Evolutionary conservation across 2,797 vertebrate genomes (phyloP), one percentile per base, ranked within the genome.

Genomic region (Oryzias dopingdopingensis): DNA sequence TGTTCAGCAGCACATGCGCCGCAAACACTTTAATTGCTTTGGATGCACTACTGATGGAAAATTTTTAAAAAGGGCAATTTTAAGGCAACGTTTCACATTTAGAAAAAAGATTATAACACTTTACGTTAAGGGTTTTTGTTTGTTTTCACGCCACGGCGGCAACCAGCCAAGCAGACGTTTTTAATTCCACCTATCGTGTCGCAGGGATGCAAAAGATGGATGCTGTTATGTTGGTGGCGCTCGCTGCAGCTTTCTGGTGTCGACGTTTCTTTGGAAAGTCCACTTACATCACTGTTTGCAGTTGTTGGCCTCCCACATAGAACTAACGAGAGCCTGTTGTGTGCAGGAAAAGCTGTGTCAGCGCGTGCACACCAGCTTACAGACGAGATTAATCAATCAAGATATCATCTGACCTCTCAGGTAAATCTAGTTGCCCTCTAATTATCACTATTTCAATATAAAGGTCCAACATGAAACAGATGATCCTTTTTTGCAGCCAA

Each of bases 231-330:
- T 56, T 23, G 16, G 52, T 20, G 52, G 4, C 5, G 18, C 26
- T 60, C 20, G 41, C 15, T 45, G 6, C 22, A 16, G 18, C 45
- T 32, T 42, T 59, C 24, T 16, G 17, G 5, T 37, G 43, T 52
- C 22, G 49, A 52, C 2, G n/a, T 22, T 37, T 42, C 26, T 45
- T 50, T 56, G 42, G 47, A 56, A 53, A 44, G 24, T 44, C 53
- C 37, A 37, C 52, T 56, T 44, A 23, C 16, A 37, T 56, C 62
- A 52, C 23, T 12, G n/a, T 59, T 50, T 54, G 55, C 56, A 42
- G 53, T 60, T 57, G 44, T 67, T 47, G 52, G 42, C 44, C 62
- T 57, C 54, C 54, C 54, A 52, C 54, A 42, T 37, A 43, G 50
- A 47, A 37, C 48, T 47, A 63, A 42, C 40, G 22, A 50, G 62